Evolutionary conservation across 1,140 invertebrate genomes (phyloP).

Genomic region (Scaptomyza hsui): DNA sequence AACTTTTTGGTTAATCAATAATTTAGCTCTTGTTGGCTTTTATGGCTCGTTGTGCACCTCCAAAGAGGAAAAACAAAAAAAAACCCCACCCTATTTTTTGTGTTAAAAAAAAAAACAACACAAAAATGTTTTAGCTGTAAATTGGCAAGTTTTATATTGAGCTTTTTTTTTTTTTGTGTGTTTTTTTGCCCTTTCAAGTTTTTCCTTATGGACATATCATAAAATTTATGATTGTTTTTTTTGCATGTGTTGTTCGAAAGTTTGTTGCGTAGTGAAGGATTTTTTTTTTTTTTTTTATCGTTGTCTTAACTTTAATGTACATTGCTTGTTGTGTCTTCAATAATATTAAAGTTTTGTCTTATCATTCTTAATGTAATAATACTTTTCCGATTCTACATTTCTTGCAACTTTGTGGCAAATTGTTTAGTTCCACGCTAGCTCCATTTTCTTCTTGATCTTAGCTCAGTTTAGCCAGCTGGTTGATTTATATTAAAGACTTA

Average conservation of each 20-base stretch:
- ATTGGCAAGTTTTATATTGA: constrained; percentile 28
- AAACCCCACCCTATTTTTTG: too few relatives aligned
- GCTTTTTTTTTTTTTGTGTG: neutral
- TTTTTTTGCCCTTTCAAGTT: constrained; percentile 21
- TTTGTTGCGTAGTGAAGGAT: too few relatives aligned
- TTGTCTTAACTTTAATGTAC: too few relatives aligned
- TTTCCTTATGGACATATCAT: constrained; percentile 34
- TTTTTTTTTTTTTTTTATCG: too few relatives aligned
- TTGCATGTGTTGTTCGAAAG: constrained; percentile 4
- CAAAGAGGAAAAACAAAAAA: neutral
- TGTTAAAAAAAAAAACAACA: too few relatives aligned
- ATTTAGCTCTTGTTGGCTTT: constrained; percentile 16
- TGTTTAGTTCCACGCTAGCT: neutral
- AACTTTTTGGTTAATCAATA: constrained; percentile 44
- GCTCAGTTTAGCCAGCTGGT: neutral
- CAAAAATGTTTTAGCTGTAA: constrained; percentile 28
- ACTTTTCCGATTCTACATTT: too few relatives aligned
- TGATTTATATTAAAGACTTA: neutral
- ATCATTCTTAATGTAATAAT: too few relatives aligned
- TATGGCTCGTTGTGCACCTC: constrained; percentile 12
- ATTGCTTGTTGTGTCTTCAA: too few relatives aligned
- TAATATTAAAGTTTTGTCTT: too few relatives aligned
- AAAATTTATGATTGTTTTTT: constrained; percentile 26
- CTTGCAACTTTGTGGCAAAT: neutral
- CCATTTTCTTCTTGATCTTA: neutral